Percentiles rank a stretch among this genome's conserved stretches.
Conservation (phyloP, 2,888 invertebrate genomes). For the Boloria selene region DNA sequence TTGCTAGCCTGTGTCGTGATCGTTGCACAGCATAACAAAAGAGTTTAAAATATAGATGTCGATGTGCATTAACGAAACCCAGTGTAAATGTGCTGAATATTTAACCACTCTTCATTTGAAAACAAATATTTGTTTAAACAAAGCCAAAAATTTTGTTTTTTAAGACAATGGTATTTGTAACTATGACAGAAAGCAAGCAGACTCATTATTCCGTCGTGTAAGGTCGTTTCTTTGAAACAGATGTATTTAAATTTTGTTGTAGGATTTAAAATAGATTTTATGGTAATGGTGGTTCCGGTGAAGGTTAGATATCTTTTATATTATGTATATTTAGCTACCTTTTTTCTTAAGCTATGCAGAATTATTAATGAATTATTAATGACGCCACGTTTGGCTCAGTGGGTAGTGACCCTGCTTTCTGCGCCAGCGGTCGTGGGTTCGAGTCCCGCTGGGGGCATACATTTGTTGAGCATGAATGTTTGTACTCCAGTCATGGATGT, state of each 20-base stretch:
- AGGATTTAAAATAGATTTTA: neutral
- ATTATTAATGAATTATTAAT: too few relatives aligned
- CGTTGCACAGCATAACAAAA: constrained; percentile 47
- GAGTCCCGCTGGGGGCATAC: too few relatives aligned
- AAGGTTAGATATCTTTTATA: neutral
- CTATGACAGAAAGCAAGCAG: neutral
- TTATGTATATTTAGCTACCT: neutral
- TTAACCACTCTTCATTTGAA: constrained; percentile 44
- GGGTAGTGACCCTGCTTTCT: too few relatives aligned
- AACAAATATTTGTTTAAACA: constrained; percentile 33
- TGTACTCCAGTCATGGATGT: too few relatives aligned
- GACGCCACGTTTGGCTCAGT: too few relatives aligned
- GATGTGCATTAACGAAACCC: constrained; percentile 55
- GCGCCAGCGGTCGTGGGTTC: too few relatives aligned
- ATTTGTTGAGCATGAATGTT: too few relatives aligned
- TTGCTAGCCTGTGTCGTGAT: constrained; percentile 29
- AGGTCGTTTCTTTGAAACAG: neutral
- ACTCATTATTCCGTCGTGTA: constrained; percentile 6
- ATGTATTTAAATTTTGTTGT: constrained; percentile 1
- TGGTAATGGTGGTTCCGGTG: neutral
- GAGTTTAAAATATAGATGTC: constrained; percentile 55
- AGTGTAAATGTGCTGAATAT: constrained; percentile 54
- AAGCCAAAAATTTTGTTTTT: constrained; percentile 18
- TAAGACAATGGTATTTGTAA: constrained; percentile 24
- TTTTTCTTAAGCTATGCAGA: too few relatives aligned